These are phyloP conservation scores for Mythimna vitellina DNA, from an alignment of 2,888 invertebrate genomes.

Conservation along the genomic window DNA sequence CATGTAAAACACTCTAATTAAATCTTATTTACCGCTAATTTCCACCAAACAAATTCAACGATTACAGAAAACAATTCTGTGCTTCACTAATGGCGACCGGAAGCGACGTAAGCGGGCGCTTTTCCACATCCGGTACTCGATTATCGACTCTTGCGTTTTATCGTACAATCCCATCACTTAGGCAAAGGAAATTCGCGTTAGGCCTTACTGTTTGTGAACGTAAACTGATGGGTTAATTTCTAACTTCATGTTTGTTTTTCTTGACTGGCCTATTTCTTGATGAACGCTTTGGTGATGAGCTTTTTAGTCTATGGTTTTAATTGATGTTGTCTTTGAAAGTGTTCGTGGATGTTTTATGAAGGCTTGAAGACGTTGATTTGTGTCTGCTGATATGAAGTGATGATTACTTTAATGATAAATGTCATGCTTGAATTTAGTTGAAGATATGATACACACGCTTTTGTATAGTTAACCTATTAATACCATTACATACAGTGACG, in stretches of 20 bases:
- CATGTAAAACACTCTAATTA: slow-evolving; percentile 1
- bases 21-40: slow-evolving; percentile 35
- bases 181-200: slow-evolving; percentile 64
- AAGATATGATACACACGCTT: too few relatives aligned
- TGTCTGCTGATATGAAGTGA: background rate
- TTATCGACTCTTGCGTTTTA: slow-evolving; percentile 61
- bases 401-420: background rate
- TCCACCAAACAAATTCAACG: slow-evolving; percentile 47
- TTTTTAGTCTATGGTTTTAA: slow-evolving; percentile 40
- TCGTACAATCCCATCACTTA: slow-evolving; percentile 60
- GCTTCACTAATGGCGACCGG: slow-evolving; percentile 66
- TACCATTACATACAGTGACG: too few relatives aligned
- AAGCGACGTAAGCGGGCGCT: slow-evolving; percentile 70
- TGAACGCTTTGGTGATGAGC: slow-evolving; percentile 45
- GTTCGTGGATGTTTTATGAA: slow-evolving; percentile 19
- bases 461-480: too few relatives aligned
- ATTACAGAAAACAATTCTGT: slow-evolving; percentile 58
- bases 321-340: slow-evolving; percentile 37
- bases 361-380: slow-evolving; percentile 7
- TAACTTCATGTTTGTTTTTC: slow-evolving; percentile 47
- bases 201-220: slow-evolving; percentile 43
- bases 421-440: background rate
- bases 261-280: slow-evolving; percentile 36
- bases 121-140: slow-evolving; percentile 69
- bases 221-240: slow-evolving; percentile 62